Evolutionary conservation across 2,113 vertebrate genomes (phyloP), one percentile per base, ranked within the genome.

Genomic region (Pteronura brasiliensis): DNA sequence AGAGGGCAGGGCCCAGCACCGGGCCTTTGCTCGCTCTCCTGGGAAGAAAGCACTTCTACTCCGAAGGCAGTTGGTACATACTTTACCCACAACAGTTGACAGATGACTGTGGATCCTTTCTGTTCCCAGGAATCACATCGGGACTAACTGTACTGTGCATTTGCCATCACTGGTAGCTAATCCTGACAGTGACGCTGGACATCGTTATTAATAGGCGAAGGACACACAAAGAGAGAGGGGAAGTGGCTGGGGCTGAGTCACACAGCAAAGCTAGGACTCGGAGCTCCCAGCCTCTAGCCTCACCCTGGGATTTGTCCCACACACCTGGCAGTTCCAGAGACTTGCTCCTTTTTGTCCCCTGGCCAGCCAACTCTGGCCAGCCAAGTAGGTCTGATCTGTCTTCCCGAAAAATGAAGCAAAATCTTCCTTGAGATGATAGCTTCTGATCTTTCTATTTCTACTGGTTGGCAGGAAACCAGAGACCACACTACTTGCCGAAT

Each of bases 121-220:
- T 93, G 92, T 97, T 97, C 95, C 49, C 55, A 74, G 61, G 74
- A 96, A 95, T 96, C 80, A 77, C 52, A 89, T 71, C 0, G 10
- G 82, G 87, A 95, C 90, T 94, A 85, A 87, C 34, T 36, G 76
- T 85, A 57, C 76, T 90, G 61, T 39, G 90, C 84, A 59, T 84
- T 96, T 97, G 92, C 85, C 83, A 85, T 97, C 84, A 80, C 84
- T 95, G 42, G 81, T 93, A 88, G 83, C 93, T 96, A 97, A 92
- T 92, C 69, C 74, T 52, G 79, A 71, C 79, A 90, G 79, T 93
- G 94, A 92, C 7, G 0, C 44, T 88, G 67, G 61, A 23, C 42
- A 90, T 88, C 13, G 17, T 97, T 93, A 98, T 95, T 95, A 95
- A 90, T 94, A 97, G 90, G 94, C 71, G 7, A 95, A 95, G 80